phyloP scores from a whole-genome alignment of 2,888 invertebrate genomes.

The Drosophila prolongata region DNA sequence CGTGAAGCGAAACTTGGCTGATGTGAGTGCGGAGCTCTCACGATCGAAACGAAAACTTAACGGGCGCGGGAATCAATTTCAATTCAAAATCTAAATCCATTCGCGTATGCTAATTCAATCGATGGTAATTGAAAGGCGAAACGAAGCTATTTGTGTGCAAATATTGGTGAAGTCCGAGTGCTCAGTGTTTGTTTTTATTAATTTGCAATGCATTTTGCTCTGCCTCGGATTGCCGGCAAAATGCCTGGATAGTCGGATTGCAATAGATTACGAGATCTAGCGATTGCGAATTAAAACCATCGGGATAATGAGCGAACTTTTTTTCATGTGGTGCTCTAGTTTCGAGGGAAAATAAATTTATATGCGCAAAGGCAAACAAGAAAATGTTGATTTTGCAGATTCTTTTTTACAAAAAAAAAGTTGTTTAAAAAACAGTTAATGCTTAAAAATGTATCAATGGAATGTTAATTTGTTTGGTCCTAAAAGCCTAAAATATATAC shows the following conservation, averaged over 20 bases:
- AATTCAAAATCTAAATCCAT: constrained; percentile 5
- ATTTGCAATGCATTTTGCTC: constrained; percentile 2
- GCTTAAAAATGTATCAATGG: too few relatives aligned
- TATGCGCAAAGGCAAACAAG: neutral
- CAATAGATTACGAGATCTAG: constrained; percentile 2
- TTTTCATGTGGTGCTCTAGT: neutral
- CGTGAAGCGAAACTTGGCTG: constrained; percentile 10
- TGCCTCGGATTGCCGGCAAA: constrained; percentile 11
- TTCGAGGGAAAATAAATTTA: neutral
- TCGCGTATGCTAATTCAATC: constrained; percentile 26
- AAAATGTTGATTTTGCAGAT: neutral
- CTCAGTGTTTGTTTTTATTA: constrained; percentile 14
- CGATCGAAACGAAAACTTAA: constrained; percentile 18
- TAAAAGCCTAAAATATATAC: too few relatives aligned
- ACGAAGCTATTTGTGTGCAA: constrained; percentile 13
- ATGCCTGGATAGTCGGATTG: constrained; percentile 1
- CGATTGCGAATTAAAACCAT: constrained; percentile 7
- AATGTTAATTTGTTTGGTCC: too few relatives aligned
- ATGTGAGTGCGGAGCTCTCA: constrained; percentile 26
- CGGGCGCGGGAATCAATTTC: constrained; percentile 17
- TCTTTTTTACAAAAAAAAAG: too few relatives aligned
- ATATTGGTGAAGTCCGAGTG: neutral
- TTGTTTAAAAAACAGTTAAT: too few relatives aligned
- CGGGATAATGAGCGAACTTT: neutral
- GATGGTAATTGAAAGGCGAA: constrained; percentile 25